Percentiles rank a stretch among this genome's conserved stretches.
Evolutionary conservation across 2,888 invertebrate genomes (phyloP).

Genomic region (Pinctada fucata): DNA sequence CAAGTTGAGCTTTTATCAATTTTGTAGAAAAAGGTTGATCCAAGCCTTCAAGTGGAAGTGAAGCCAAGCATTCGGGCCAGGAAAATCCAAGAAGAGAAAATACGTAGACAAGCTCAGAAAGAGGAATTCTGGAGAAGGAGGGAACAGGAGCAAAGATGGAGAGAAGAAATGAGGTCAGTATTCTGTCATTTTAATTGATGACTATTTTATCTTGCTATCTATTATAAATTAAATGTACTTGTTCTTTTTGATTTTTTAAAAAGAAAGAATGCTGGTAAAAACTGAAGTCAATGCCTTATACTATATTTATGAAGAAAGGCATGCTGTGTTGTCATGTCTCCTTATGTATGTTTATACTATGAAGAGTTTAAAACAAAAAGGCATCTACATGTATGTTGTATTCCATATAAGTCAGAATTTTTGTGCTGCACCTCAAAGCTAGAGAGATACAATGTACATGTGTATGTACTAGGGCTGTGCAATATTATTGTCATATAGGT

Average conservation of each 20-base stretch:
- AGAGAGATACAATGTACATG: too few species aligned
- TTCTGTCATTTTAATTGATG: neutral
- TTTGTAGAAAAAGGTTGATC: constrained; percentile 83
- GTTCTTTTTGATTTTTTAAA: constrained; percentile 4
- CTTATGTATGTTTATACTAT: too few species aligned
- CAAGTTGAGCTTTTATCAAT: neutral
- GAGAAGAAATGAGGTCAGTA: constrained; percentile 73
- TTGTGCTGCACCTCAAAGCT: too few species aligned
- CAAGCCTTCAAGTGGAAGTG: constrained; percentile 95
- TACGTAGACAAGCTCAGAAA: constrained; percentile 84
- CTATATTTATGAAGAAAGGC: too few species aligned
- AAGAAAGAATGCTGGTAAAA: neutral
- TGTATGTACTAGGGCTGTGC: too few species aligned
- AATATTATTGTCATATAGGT: too few species aligned
- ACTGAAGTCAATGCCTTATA: too few species aligned
- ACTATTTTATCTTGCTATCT: neutral
- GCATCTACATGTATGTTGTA: too few species aligned
- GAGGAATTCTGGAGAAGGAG: constrained; percentile 81
- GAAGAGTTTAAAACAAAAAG: too few species aligned
- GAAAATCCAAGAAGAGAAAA: constrained; percentile 84
- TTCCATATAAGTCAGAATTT: too few species aligned
- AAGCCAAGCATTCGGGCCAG: constrained; percentile 94
- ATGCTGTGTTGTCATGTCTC: too few species aligned
- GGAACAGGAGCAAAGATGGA: constrained; percentile 81
- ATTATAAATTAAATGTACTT: neutral